These are phyloP conservation scores for Panthera tigris DNA, from an alignment of 2,113 vertebrate species.

Conservation along the genomic window DNA sequence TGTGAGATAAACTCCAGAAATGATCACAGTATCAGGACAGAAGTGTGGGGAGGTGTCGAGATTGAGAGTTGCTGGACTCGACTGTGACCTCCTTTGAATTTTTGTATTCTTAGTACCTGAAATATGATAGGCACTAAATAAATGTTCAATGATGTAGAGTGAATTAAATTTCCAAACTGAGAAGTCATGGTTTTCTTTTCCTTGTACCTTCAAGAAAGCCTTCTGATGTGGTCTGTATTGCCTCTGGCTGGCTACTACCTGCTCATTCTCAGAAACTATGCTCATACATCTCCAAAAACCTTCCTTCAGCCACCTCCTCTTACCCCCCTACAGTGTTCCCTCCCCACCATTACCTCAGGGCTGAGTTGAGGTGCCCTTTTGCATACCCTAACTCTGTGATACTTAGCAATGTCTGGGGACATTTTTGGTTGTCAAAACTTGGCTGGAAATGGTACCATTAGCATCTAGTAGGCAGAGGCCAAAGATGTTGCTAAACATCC, in stretches of 20 bases:
- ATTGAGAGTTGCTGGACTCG: neutral
- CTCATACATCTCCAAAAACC: neutral
- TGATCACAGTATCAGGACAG: neutral
- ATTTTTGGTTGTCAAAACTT: neutral
- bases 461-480: neutral
- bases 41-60: neutral
- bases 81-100: neutral
- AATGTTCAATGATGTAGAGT: neutral
- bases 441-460: too few species aligned
- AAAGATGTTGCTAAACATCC: neutral
- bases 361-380: neutral
- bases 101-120: neutral
- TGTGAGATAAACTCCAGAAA: neutral
- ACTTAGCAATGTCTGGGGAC: neutral
- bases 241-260: neutral
- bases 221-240: neutral
- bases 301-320: neutral
- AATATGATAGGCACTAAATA: neutral
- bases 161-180: neutral
- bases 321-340: rapidly evolving
- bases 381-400: too few species aligned
- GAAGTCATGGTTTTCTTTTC: neutral
- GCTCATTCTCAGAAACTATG: neutral
- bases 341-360: neutral
- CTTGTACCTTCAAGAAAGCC: neutral